Base-by-base conservation (phyloP, 2,113 vertebrate species). In the Corydoras maculifer region DNA sequence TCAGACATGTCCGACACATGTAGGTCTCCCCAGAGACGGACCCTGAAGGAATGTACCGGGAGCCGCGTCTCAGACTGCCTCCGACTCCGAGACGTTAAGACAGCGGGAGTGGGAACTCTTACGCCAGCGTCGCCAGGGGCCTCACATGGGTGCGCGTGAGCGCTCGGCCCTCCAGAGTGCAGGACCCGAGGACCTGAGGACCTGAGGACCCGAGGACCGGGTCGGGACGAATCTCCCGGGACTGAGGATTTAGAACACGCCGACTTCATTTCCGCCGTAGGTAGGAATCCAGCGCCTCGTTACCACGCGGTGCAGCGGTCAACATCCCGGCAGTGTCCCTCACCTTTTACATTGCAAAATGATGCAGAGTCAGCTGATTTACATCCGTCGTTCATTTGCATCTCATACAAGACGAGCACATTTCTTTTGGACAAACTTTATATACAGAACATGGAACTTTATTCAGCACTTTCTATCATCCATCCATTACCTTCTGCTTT, bases 221-320 rank as follows among this genome's bases (percentile, higher is more conserved):
- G 1, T 51, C 11, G 15, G 69, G 61, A 72, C 18, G 60, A 48
- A 35, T 75, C 72, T 62, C 18, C 25, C 25, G 50, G 55, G 57
- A 69, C 54, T 73, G 75, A 73, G 58, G 70, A 63, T 53, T 32
- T 62, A 5, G 3, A 14, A 18, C 8, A 18, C 68, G 12, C n/a
- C 65, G 64, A 60, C 58, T 58, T n/a, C 35, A 53, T 62, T 75
- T 75, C 62, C 67, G 50, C 65, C 51, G 62, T 70, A 75, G 74
- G 77, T 79, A 79, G 55, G 77, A 66, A 67, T n/a, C 35, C 1
- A 25, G 18, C 8, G 5, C 57, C 48, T 64, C n/a, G 8, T 13
- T 54, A 8, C 63, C 8, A 7, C 49, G 1, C 4, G n/a, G 51
- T 5, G 10, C 51, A 10, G 81, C 81, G 4, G 35, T 43, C 35